These are phyloP conservation scores for Physeter macrocephalus DNA, from an alignment of 2,113 vertebrate species.

Conservation along the genomic window DNA sequence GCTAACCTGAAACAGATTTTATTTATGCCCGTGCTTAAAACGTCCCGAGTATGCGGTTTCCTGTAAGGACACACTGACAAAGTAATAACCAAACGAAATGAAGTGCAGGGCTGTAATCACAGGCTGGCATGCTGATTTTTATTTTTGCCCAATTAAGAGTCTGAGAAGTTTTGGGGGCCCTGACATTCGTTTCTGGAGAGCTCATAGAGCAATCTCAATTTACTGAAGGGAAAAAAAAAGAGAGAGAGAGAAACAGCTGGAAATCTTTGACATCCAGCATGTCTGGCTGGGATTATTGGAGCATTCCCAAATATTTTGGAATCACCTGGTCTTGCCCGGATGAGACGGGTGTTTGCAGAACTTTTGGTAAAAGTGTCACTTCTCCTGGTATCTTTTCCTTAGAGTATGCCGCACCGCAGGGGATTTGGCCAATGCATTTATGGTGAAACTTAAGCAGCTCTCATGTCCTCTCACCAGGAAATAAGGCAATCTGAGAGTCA, in stretches of 20 bases:
- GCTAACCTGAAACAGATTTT: background rate
- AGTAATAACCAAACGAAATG: background rate
- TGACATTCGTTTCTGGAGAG: background rate
- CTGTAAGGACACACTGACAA: background rate
- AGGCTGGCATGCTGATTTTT: background rate
- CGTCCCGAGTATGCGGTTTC: background rate
- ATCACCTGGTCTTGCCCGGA: rapidly evolving
- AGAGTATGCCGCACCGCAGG: too few species aligned
- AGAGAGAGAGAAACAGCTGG: background rate
- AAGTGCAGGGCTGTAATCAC: background rate
- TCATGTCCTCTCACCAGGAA: too few species aligned
- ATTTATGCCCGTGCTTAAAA: rapidly evolving
- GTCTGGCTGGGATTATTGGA: too few species aligned
- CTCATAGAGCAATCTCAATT: background rate
- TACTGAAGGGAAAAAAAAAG: background rate
- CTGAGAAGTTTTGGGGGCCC: background rate
- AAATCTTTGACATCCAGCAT: rapidly evolving
- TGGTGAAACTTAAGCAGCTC: background rate
- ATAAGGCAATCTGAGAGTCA: background rate
- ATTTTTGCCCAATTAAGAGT: background rate
- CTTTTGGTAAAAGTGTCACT: rapidly evolving
- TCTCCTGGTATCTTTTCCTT: background rate
- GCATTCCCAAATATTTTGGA: background rate
- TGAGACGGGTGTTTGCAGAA: background rate
- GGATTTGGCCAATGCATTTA: background rate